Conservation (phyloP, 2,888 invertebrate species). For the Tachina fera region DNA sequence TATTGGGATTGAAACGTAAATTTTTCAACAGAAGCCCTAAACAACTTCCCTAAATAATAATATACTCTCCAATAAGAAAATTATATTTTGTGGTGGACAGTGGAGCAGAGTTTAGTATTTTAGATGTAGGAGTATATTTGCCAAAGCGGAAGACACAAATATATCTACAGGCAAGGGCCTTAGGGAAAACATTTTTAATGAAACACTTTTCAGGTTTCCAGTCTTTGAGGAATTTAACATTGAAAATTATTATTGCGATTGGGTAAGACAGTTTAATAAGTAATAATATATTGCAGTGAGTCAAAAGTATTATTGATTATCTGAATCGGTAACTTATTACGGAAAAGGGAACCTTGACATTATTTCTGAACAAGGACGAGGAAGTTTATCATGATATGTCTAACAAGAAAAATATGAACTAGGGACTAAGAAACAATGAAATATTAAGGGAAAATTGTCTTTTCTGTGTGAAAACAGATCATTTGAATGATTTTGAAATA, state of each 20-base stretch:
- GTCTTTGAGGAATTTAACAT: too few relatives aligned
- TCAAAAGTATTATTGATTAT: neutral
- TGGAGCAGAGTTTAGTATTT: conserved; percentile 66
- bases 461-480: neutral
- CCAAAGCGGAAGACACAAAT: conserved; percentile 49
- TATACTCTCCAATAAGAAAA: conserved; percentile 8
- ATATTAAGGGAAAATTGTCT: neutral
- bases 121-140: conserved; percentile 48
- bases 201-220: too few relatives aligned
- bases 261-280: too few relatives aligned
- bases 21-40: too few relatives aligned
- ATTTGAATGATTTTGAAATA: too few relatives aligned
- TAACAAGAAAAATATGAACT: conserved; percentile 5
- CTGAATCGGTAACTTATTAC: conserved; percentile 10
- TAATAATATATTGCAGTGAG: too few relatives aligned
- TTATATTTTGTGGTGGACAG: conserved; percentile 62
- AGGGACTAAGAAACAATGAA: conserved; percentile 4
- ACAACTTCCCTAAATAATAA: conserved; percentile 24
- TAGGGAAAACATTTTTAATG: too few relatives aligned
- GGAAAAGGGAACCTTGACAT: neutral
- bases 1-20: too few relatives aligned
- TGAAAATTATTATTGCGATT: too few relatives aligned
- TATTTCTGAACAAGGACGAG: neutral
- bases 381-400: conserved; percentile 12
- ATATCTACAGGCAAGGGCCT: conserved; percentile 3